A percentile compares a stretch with the other conserved stretches of the same genome.
Evolutionary conservation across 2,888 invertebrate genomes (phyloP).

Genomic region (Falcaria lacertinaria): DNA sequence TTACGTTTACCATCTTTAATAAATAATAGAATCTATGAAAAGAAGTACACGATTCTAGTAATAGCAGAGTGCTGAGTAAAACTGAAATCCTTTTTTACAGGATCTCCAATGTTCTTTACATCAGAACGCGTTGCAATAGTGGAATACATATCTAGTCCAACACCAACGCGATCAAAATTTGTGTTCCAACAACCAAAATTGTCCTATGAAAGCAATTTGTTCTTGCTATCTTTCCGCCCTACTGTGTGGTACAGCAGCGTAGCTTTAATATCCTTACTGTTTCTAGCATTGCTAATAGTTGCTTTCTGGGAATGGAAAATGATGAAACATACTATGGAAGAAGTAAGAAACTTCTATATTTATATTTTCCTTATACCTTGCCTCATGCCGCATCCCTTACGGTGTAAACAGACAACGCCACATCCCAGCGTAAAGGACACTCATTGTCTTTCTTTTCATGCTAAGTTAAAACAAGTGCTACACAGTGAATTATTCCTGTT

Average conservation of each 20-base stretch:
- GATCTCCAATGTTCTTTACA: conserved; percentile 83
- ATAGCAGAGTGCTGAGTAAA: too few relatives aligned
- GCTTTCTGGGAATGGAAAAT: conserved; percentile 66
- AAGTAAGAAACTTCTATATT: conserved; percentile 18
- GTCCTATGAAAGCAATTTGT: conserved; percentile 86
- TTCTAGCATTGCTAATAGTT: conserved; percentile 52
- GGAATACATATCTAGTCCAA: conserved; percentile 84
- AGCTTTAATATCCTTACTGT: conserved; percentile 64
- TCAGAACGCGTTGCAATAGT: conserved; percentile 80
- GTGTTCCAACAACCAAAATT: conserved; percentile 86
- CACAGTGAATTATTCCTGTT: too few relatives aligned
- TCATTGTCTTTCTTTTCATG: too few relatives aligned
- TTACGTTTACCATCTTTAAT: too few relatives aligned
- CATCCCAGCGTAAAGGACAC: too few relatives aligned
- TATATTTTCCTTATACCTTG: too few relatives aligned
- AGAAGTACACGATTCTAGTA: too few relatives aligned
- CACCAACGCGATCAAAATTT: conserved; percentile 83
- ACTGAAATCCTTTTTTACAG: conserved; percentile 59
- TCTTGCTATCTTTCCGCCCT: conserved; percentile 82
- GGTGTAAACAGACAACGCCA: too few relatives aligned
- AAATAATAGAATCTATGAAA: too few relatives aligned
- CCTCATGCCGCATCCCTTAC: too few relatives aligned
- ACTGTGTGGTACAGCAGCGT: conserved; percentile 82
- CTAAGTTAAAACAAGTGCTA: too few relatives aligned
- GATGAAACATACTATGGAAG: conserved; percentile 16